A percentile compares a stretch with the other conserved stretches of the same genome.
phyloP scores from a whole-genome alignment of 23 tunicate species.

The Aplidium turbinatum region DNA sequence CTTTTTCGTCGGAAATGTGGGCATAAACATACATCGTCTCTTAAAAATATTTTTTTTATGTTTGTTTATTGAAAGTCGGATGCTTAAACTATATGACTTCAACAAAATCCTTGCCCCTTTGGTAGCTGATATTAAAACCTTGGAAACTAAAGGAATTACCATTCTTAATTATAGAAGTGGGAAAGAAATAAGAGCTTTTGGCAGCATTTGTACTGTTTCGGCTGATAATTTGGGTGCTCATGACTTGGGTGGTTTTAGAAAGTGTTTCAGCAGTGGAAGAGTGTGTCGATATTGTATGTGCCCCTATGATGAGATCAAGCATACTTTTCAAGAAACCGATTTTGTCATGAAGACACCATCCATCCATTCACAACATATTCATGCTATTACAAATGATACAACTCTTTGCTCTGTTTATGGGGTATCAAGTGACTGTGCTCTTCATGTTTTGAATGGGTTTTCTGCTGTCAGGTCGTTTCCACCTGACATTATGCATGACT shows the following conservation, averaged over 20 bases:
- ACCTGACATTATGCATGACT: constrained; percentile 42
- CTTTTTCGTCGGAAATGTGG: constrained; percentile 29
- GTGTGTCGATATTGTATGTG: constrained; percentile 25
- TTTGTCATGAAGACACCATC: neutral
- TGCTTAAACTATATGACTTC: neutral
- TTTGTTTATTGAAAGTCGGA: constrained; percentile 2
- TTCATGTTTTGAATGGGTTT: neutral
- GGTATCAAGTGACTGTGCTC: neutral
- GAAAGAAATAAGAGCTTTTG: no score
- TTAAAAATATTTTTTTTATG: constrained; percentile 22
- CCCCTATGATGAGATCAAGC: neutral
- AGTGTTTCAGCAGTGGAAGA: constrained; percentile 16
- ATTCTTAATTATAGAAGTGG: neutral
- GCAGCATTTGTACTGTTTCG: constrained; percentile 21
- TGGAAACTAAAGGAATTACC: constrained; percentile 26
- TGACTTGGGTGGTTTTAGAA: constrained; percentile 10
- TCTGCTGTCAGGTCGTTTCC: constrained; percentile 15
- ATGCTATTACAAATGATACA: constrained; percentile 2
- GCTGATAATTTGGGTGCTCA: constrained; percentile 37
- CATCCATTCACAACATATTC: neutral
- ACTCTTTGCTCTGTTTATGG: constrained; percentile 11
- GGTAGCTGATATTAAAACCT: constrained; percentile 21
- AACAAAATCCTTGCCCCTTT: constrained; percentile 16
- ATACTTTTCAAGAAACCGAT: neutral
- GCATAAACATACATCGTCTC: neutral